phyloP scores from a whole-genome alignment of 53 echinoderm and acorn worm genomes.

The Luidia sarsii region DNA sequence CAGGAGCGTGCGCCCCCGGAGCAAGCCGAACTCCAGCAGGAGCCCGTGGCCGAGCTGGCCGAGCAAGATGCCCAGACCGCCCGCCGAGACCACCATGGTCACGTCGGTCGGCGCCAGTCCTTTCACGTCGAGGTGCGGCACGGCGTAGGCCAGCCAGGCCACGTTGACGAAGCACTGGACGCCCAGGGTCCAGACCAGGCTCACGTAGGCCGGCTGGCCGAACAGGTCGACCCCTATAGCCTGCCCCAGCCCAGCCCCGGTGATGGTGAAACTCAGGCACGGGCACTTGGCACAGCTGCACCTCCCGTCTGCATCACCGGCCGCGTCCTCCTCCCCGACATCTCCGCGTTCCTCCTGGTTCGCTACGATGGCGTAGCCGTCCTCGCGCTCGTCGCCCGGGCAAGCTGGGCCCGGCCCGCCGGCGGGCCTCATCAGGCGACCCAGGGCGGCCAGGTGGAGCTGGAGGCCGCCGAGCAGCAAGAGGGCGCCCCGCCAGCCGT shows the following conservation, averaged over 20 bases:
- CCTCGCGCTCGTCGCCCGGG: too few species aligned
- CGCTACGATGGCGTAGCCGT: background rate
- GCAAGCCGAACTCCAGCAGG: conserved; percentile 1
- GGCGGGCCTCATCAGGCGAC: conserved; percentile 6
- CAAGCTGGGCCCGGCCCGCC: background rate
- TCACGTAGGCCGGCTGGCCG: background rate
- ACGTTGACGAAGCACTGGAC: conserved; percentile 23
- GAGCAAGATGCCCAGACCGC: conserved; percentile 9
- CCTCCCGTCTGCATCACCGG: background rate
- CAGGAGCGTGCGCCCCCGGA: conserved; percentile 5
- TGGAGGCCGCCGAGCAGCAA: conserved; percentile 22
- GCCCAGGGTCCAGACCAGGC: background rate
- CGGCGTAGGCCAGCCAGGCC: conserved; percentile 15
- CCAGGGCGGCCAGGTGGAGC: conserved; percentile 26
- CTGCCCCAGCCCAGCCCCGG: background rate
- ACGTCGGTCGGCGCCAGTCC: background rate
- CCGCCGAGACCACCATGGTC: conserved; percentile 12
- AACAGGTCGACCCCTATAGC: conserved; percentile 6
- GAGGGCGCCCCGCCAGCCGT: conserved; percentile 33
- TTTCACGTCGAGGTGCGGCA: conserved; percentile 20
- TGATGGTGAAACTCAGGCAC: background rate
- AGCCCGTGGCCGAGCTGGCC: conserved; percentile 33
- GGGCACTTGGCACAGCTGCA: too few species aligned
- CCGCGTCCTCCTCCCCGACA: background rate
- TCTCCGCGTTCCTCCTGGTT: background rate